Evolutionary conservation across 30 jellyfish, hydroid and myxozoan genomes (phyloP).

Genomic region (Cassiopea andromeda): DNA sequence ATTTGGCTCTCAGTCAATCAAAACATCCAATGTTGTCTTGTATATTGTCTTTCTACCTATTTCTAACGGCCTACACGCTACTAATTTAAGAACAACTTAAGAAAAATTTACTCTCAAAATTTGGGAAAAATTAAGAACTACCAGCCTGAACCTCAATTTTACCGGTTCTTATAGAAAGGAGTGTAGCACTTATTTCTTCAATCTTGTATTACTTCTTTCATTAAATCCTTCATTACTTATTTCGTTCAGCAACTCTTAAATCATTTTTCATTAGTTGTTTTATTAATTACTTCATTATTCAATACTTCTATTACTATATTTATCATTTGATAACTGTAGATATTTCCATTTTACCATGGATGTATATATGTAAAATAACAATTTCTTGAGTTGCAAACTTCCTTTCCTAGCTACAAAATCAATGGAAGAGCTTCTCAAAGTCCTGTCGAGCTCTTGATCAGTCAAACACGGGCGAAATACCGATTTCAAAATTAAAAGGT

Average conservation of each 20-base stretch:
- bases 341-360: neutral
- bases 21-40: too few relatives aligned
- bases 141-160: too few relatives aligned
- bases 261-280: neutral
- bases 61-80: too few relatives aligned
- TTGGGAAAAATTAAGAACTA: too few relatives aligned
- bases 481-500: conserved; percentile 11
- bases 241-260: neutral
- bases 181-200: neutral
- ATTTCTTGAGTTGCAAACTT: neutral
- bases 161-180: too few relatives aligned
- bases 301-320: neutral
- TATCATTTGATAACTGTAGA: neutral
- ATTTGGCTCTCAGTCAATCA: too few relatives aligned
- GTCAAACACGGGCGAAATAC: conserved; percentile 9
- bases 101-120: too few relatives aligned
- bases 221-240: neutral
- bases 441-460: conserved; percentile 6
- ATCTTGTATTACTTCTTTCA: neutral
- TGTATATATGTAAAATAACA: too few relatives aligned
- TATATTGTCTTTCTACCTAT: too few relatives aligned
- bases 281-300: neutral
- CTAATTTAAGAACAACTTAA: too few relatives aligned
- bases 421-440: conserved; percentile 21
- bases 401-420: neutral